A percentile compares a stretch with the other conserved stretches of the same genome.
These are phyloP conservation scores for Glareola pratincola DNA, from an alignment of 2,113 vertebrate genomes.

Conservation along the genomic window DNA sequence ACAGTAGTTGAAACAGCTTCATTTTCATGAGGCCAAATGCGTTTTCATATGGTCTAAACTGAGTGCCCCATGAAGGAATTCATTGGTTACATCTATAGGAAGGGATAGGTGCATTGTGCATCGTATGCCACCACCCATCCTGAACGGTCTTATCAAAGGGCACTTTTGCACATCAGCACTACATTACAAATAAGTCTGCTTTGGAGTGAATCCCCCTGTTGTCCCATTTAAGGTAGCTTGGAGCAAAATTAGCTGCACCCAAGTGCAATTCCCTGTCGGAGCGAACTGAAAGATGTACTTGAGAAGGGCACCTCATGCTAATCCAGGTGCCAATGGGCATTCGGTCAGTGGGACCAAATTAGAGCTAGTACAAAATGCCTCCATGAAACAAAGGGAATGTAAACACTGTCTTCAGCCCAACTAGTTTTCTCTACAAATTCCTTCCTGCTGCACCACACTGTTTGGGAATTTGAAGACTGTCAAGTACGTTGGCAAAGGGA, in stretches of 20 bases:
- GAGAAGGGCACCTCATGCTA: background rate
- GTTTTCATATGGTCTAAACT: background rate
- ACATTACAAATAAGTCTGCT: background rate
- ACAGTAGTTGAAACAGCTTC: background rate
- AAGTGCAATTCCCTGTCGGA: background rate
- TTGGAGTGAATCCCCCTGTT: background rate
- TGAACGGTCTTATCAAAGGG: background rate
- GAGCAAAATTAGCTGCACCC: background rate
- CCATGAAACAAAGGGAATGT: background rate
- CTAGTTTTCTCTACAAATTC: background rate
- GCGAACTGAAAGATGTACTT: background rate
- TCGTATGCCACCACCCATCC: background rate
- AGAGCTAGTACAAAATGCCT: background rate
- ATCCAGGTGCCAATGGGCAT: background rate
- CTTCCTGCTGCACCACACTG: background rate
- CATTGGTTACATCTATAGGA: background rate
- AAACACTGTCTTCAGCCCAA: background rate
- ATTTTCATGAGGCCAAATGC: background rate
- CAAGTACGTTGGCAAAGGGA: background rate
- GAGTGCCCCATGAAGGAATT: background rate
- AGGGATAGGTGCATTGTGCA: background rate
- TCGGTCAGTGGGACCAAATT: background rate
- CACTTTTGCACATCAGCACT: background rate
- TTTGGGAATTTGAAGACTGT: background rate
- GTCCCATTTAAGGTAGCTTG: background rate